Evolutionary conservation across 2,797 vertebrate genomes (phyloP), one percentile per base, ranked within the genome.

Genomic region (Triplophysa bombifrons): DNA sequence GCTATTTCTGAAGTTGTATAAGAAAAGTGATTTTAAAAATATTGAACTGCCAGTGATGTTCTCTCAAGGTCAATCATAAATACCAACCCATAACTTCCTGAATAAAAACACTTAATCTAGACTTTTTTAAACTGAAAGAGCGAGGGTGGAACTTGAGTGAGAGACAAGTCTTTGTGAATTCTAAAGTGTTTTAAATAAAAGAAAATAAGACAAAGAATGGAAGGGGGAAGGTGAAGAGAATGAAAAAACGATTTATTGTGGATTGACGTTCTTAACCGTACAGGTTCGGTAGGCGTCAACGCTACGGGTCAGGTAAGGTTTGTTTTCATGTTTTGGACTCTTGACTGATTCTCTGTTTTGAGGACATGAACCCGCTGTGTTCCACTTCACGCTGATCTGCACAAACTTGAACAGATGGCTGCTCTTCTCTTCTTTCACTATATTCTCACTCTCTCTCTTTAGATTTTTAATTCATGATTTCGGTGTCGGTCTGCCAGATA

Each of bases 351-450:
- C n/a, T 70, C 56, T 56, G 77, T 76, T 58, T 74, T 71, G 68
- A 79, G 73, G 83, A 84, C 80, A 80, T 73, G 67, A 72, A 77
- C 81, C 81, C 74, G 81, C 66, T 70, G 81, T 83, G 74, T 72
- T 68, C 63, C 72, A 65, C 79, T 83, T 56, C 82, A 85, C 55
- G 72, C 81, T 74, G 75, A 76, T 81, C 75, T 70, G 55, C 73
- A 80, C 64, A 81, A 75, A 83, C 76, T 66, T 64, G 80, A 84
- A 82, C 80, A 82, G 80, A 84, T 82, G 83, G 76, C 25, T 34
- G 11, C 51, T 56, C 70, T 30, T 70, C 80, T 81, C 67, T 76
- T 30, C 46, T 76, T 75, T 81, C 80, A 64, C 19, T 56, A 34
- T 64, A 73, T 46, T 12, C 34, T 63, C 34, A 53, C 55, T 72